Conservation (phyloP, 2,888 invertebrate genomes). For the Agonopterix arenella region DNA sequence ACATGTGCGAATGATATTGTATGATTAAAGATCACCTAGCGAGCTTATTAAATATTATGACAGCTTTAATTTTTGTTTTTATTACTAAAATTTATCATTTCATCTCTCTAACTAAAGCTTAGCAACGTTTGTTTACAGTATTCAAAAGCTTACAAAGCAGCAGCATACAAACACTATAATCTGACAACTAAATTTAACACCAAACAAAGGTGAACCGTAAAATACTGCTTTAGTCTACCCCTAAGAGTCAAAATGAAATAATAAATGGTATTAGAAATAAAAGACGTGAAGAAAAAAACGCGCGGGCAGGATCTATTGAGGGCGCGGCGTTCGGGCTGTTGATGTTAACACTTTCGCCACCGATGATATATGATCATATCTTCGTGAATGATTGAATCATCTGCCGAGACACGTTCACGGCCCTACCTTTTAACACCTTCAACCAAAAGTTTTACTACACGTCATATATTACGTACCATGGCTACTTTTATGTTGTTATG, state of each 20-base stretch:
- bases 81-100: conserved; percentile 10
- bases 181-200: conserved; percentile 24
- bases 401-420: conserved; percentile 65
- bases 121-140: conserved; percentile 22
- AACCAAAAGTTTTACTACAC: conserved; percentile 69
- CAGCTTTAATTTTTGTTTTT: conserved; percentile 8
- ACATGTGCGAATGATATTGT: conserved; percentile 30
- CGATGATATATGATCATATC: conserved; percentile 72
- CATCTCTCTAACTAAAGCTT: not conserved
- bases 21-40: conserved; percentile 10
- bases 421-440: conserved; percentile 72
- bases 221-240: conserved; percentile 24
- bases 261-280: conserved; percentile 51
- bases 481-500: conserved; percentile 71
- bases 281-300: conserved; percentile 44
- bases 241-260: conserved; percentile 35
- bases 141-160: conserved; percentile 22
- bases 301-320: conserved; percentile 47
- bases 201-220: conserved; percentile 27
- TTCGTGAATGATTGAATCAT: conserved; percentile 74
- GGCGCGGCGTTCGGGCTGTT: conserved; percentile 32
- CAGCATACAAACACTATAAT: conserved; percentile 25
- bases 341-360: conserved; percentile 66
- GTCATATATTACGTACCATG: conserved; percentile 66
- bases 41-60: conserved; percentile 24